Evolutionary conservation across 2,113 vertebrate species (phyloP).

Genomic region (Colinus virginianus): DNA sequence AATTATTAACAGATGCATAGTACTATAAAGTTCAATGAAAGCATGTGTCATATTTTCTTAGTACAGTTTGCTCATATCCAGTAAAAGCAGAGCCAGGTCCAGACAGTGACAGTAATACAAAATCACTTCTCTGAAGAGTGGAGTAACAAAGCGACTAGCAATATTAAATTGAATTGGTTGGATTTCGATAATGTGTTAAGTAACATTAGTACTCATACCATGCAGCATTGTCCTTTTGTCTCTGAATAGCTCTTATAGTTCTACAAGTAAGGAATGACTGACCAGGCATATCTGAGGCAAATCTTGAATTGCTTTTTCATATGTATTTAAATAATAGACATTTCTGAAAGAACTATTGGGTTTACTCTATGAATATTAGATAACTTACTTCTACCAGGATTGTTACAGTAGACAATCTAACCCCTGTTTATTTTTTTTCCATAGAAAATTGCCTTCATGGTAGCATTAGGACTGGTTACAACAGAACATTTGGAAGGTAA

Average conservation of each 20-base stretch:
- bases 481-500: constrained; percentile 96
- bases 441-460: constrained; percentile 99
- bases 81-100: background rate
- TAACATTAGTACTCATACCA: background rate
- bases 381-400: background rate
- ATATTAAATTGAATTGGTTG: background rate
- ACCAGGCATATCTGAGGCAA: background rate
- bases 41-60: background rate
- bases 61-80: background rate
- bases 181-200: background rate
- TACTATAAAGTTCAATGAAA: background rate
- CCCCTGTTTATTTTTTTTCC: constrained; percentile 21
- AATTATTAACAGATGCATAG: background rate
- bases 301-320: background rate
- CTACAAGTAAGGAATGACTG: background rate
- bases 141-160: background rate
- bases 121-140: background rate
- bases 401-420: constrained; percentile 3
- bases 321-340: background rate
- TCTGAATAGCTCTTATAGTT: background rate
- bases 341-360: background rate
- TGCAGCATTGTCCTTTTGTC: background rate
- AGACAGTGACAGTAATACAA: background rate
- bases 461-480: constrained; percentile 94
- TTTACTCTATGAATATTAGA: background rate